Evolutionary conservation across 2,113 vertebrate species (phyloP).

Genomic region (Propithecus coquereli): DNA sequence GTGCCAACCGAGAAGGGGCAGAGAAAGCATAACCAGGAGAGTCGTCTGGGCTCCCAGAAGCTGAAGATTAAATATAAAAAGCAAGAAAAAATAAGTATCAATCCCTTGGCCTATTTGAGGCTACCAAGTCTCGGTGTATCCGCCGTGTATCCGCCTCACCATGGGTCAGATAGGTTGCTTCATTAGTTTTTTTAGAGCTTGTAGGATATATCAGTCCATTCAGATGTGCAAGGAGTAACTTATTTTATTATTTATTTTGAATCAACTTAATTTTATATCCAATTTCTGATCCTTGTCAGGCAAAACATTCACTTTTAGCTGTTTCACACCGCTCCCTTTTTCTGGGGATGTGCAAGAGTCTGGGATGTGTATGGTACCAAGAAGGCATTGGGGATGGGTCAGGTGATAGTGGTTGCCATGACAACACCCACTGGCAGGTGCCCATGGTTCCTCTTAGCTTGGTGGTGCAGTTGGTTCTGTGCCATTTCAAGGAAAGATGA

Average conservation of each 20-base stretch:
- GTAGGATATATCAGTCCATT: not conserved
- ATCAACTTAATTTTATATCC: not conserved
- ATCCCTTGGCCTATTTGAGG: no score
- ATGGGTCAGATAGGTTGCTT: no score
- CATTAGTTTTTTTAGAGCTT: no score
- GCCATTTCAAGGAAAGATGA: not conserved
- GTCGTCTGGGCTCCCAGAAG: not conserved
- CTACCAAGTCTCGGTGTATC: not conserved
- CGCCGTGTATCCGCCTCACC: not conserved
- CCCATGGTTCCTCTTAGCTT: not conserved
- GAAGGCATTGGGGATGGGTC: not conserved
- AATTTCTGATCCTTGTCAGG: not conserved
- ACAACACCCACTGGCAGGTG: rapidly evolving
- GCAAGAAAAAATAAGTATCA: not conserved
- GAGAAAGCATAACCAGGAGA: not conserved
- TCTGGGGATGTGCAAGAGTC: not conserved
- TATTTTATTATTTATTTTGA: not conserved
- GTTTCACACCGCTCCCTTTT: not conserved
- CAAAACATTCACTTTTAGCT: not conserved
- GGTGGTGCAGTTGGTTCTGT: not conserved
- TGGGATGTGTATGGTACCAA: not conserved
- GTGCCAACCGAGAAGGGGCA: not conserved
- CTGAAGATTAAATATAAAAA: not conserved
- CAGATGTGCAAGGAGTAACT: not conserved
- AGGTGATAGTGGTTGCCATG: not conserved